A percentile compares a stretch with the other conserved stretches of the same genome.
phyloP scores from a whole-genome alignment of 2,113 vertebrate species.

The Myotis yumanensis region DNA sequence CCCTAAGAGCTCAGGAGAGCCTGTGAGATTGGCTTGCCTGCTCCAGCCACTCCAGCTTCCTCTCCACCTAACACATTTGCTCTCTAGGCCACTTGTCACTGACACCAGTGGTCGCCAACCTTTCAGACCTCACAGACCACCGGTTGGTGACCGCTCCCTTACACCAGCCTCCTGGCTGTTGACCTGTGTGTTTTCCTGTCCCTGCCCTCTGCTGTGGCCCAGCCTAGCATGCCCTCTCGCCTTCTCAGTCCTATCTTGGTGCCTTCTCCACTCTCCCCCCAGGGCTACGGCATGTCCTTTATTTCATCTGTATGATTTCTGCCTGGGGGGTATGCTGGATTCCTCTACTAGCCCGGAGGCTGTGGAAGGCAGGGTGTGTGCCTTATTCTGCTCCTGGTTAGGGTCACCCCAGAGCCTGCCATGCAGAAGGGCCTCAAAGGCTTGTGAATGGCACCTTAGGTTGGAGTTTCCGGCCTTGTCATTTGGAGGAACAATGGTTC shows the following conservation, averaged over 20 bases:
- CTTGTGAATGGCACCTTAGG: background rate
- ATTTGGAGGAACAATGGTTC: background rate
- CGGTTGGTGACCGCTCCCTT: background rate
- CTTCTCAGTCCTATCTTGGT: background rate
- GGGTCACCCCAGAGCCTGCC: background rate
- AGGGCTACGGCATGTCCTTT: background rate
- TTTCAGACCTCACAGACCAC: too few species aligned
- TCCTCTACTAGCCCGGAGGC: background rate
- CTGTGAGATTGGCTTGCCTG: background rate
- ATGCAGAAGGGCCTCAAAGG: background rate
- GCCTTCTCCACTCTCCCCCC: background rate
- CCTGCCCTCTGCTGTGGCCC: background rate
- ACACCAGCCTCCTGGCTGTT: background rate
- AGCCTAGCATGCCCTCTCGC: background rate
- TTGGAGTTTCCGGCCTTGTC: constrained; percentile 1
- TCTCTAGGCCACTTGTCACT: background rate
- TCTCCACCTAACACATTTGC: background rate
- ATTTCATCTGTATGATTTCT: background rate
- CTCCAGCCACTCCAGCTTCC: background rate
- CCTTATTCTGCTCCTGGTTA: constrained; percentile 23
- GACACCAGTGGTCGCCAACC: too few species aligned
- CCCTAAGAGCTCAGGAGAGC: background rate
- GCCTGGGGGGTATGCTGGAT: background rate
- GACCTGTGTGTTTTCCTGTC: background rate
- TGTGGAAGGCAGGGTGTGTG: background rate